Base-by-base conservation (phyloP, 2,113 vertebrate genomes). In the Thamnophis sirtalis region DNA sequence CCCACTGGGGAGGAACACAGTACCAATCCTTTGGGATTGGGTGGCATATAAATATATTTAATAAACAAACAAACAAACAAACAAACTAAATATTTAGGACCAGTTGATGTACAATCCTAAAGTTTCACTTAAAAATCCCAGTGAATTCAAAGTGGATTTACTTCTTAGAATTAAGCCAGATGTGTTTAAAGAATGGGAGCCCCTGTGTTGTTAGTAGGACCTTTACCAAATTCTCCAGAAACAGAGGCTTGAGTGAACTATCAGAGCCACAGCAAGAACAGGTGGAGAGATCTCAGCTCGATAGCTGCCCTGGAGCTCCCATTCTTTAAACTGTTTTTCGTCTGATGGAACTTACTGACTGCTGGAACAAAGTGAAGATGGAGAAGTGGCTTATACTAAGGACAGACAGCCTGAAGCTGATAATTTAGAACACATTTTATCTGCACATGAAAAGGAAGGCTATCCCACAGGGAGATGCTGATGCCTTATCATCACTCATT, bases 361-460 rank as follows among this genome's bases (percentile, higher is more conserved):
- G 91, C 28, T 28, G 11, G 43, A 80, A 21, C 80, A 58, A 56
- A 86, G 54, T 63, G 4, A 63, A 56, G 28, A 50, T 50, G 87
- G 28, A 60, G n/a, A 85, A 60, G 48, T 51, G 43, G 48, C 22
- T 85, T 86, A 51, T 53, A 58, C 26, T 63, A 63, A 86, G 48
- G 11, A 53, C 50, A 17, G 38, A 50, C 19, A 89, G 22, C 80
- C 51, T 92, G 91, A 60, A 53, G 55, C n/a, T 53, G 51, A 89
- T 86, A 60, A 86, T 89, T 92, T 80, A 89, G 91, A 92, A 86
- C 26, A 86, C n/a, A 80, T 80, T 89, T 92, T 84, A n/a, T 92
- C 4, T 13, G 22, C 54, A 84, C 51, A 55, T 50, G 21, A 51
- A 33, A 51, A 86, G 51, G 48, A 84, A 88, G 92, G 80, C 85